Evolutionary conservation across 2,113 vertebrate species (phyloP), one percentile per base, ranked within the genome.

Genomic region (Hyaena hyaena): DNA sequence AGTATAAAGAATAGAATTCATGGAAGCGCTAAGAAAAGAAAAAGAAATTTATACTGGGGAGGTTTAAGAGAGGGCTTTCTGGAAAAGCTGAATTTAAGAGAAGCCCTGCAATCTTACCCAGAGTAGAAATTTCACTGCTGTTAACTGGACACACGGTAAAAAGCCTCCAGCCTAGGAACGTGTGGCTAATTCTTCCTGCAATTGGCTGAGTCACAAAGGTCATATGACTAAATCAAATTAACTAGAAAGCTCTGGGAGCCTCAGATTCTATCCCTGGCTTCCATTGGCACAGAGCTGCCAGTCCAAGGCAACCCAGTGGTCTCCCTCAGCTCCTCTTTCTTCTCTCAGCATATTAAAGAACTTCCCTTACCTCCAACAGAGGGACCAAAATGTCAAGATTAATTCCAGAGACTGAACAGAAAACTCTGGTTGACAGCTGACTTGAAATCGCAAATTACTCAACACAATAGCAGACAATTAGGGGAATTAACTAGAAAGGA

Each of bases 151-250:
- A 82, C 12, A 55, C 7, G 43, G 33, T 6, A 93, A 80, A 90
- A 89, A 35, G 48, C 33, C 39, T 80, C 58, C 65, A 90, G 50
- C 43, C 79, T 84, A 8, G 23, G 31, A 83, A 5, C 53, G 31
- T 7, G 15, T 68, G 45, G 66, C 58, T 86, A 94, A 97, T 87
- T 88, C 91, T 95, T 87, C 74, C 95, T 89, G 89, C 89, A 95
- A 88, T 35, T 95, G 95, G 79, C 89, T 80, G 76, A 94, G 65
- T 68, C 71, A 89, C 21, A 95, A 90, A 95, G 53, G 58, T 89
- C 95, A 88, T 24, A 33, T 84, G 90, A 96, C n/a, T 63, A 90
- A 96, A 87, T 95, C 74, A 90, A 96, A 97, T 96, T 95, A 97
- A 91, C 74, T 8, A 92, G 86, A 97, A 91, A 86, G 28, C 66